Evolutionary conservation across 2,888 invertebrate genomes (phyloP).

Genomic region (Chymomyza amoena): DNA sequence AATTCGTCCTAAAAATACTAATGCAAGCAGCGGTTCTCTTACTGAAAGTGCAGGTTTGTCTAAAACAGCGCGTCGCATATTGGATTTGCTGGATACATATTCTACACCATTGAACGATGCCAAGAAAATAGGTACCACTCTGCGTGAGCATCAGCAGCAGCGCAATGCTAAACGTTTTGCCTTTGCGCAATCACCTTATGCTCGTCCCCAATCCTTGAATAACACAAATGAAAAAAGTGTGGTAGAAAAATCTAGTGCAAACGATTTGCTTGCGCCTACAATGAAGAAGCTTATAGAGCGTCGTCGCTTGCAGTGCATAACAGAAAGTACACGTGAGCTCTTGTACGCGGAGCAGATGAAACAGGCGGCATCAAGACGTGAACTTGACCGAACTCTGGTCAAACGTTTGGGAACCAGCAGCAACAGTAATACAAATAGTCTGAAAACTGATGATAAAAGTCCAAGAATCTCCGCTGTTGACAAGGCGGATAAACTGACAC

Average conservation of each 20-base stretch:
- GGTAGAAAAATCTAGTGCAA: conserved; percentile 19
- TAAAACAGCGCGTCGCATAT: conserved; percentile 86
- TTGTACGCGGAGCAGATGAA: conserved; percentile 1
- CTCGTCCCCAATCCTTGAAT: conserved; percentile 44
- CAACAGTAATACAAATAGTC: conserved; percentile 13
- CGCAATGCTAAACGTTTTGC: conserved; percentile 57
- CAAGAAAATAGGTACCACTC: conserved; percentile 84
- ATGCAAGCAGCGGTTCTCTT: neutral
- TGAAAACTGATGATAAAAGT: neutral
- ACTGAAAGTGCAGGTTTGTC: conserved; percentile 58
- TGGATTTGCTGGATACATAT: conserved; percentile 89
- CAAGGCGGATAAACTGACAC: conserved; percentile 4
- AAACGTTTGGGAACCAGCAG: conserved; percentile 1
- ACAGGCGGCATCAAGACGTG: neutral
- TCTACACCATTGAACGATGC: conserved; percentile 89
- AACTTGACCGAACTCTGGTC: neutral
- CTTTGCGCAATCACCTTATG: conserved; percentile 66
- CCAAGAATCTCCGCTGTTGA: neutral
- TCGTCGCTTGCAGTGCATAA: conserved; percentile 82
- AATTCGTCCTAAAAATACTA: conserved; percentile 31
- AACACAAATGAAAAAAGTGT: conserved; percentile 10
- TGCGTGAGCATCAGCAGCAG: conserved; percentile 61
- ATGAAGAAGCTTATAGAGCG: conserved; percentile 83
- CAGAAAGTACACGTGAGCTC: conserved; percentile 61
- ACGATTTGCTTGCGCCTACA: conserved; percentile 82